Conservation (phyloP, 2,113 vertebrate genomes). For the Alaudala cheleensis region DNA sequence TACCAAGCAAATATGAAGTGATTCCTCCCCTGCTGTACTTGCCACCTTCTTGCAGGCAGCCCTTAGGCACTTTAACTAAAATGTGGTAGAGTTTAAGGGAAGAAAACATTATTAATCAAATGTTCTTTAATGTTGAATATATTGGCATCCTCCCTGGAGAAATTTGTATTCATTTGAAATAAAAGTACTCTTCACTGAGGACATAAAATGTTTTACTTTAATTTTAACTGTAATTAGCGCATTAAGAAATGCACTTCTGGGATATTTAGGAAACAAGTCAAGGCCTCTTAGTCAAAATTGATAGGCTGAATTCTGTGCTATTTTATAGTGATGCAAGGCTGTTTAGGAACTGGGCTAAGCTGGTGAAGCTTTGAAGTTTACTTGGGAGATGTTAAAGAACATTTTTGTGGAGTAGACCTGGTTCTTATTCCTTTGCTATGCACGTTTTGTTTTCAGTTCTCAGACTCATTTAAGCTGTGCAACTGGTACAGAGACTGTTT, state of each 20-base stretch:
- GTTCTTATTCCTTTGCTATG: not conserved
- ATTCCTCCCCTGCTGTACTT: not conserved
- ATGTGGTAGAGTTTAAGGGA: not conserved
- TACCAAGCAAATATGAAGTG: not conserved
- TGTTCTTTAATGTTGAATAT: not conserved
- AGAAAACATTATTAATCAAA: not conserved
- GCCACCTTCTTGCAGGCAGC: not conserved
- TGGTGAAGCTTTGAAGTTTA: not conserved
- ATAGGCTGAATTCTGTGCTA: not conserved
- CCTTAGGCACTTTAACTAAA: not conserved
- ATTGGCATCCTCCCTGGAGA: not conserved
- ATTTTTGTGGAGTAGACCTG: not conserved
- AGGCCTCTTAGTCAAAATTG: not conserved
- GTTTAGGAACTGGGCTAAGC: not conserved
- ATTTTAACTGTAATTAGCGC: not conserved
- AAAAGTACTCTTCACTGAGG: not conserved
- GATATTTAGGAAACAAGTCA: not conserved
- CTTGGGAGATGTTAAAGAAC: not conserved
- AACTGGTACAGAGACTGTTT: not conserved
- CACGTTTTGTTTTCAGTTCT: not conserved
- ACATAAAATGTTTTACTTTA: not conserved
- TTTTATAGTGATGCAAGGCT: not conserved
- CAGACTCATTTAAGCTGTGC: not conserved
- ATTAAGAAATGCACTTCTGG: not conserved
- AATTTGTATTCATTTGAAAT: not conserved